Percentiles rank a stretch among this genome's conserved stretches.
Conservation (phyloP, 2,888 invertebrate species). For the Hypolimnas misippus region DNA sequence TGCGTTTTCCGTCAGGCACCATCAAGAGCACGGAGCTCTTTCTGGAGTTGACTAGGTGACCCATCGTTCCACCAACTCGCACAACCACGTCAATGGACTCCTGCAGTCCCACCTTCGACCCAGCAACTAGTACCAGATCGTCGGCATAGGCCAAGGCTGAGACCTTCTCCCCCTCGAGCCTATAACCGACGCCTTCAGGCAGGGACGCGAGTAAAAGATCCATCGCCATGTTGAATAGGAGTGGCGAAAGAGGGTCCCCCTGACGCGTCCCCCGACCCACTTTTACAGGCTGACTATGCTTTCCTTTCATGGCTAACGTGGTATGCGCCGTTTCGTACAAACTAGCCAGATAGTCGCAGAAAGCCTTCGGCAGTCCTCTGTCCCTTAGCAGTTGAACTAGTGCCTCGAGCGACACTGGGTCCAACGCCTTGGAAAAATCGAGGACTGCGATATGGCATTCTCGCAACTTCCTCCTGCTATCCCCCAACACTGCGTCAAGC, state of each 20-base stretch:
- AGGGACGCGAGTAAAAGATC: slow-evolving; percentile 47
- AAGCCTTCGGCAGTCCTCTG: too few relatives aligned
- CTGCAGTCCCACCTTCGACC: slow-evolving; percentile 52
- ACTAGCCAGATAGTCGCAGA: too few relatives aligned
- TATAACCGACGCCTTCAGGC: slow-evolving; percentile 43
- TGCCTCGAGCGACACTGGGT: too few relatives aligned
- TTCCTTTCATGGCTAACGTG: too few relatives aligned
- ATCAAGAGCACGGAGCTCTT: slow-evolving; percentile 51
- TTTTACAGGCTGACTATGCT: slow-evolving; percentile 44
- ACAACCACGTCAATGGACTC: slow-evolving; percentile 48
- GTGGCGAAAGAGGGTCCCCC: slow-evolving; percentile 64
- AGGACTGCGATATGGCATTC: too few relatives aligned
- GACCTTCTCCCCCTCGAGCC: slow-evolving; percentile 44
- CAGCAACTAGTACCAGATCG: slow-evolving; percentile 51
- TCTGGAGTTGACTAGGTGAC: slow-evolving; percentile 31
- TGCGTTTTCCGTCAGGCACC: slow-evolving; percentile 48
- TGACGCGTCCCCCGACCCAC: slow-evolving; percentile 61
- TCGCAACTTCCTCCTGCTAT: too few relatives aligned
- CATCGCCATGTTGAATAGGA: slow-evolving; percentile 58
- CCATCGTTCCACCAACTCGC: too few relatives aligned
- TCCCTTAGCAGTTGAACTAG: too few relatives aligned
- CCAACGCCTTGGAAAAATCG: too few relatives aligned
- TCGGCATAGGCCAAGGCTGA: slow-evolving; percentile 61
- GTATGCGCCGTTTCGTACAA: too few relatives aligned
- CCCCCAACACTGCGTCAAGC: too few relatives aligned